phyloP scores from a whole-genome alignment of 2,113 vertebrate genomes.

The Silurus asotus region DNA sequence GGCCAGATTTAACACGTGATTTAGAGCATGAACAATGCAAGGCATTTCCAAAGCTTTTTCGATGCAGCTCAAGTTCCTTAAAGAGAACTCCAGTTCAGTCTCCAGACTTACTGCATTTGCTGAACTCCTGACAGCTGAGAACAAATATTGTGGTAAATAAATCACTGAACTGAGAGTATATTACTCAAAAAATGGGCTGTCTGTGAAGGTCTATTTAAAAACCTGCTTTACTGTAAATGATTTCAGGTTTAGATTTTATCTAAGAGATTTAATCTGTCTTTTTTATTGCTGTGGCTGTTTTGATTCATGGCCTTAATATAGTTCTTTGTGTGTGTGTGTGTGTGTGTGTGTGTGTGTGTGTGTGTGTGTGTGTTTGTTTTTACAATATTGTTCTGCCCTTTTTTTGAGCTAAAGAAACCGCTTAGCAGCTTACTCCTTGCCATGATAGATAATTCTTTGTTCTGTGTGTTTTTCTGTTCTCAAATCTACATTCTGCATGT shows the following conservation, averaged over 20 bases:
- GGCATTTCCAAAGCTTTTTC: too few relatives aligned
- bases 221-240: slow-evolving; percentile 7
- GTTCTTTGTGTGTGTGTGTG: not conserved
- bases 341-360: not conserved
- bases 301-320: slow-evolving; percentile 19
- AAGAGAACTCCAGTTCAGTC: not conserved
- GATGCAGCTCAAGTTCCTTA: too few relatives aligned
- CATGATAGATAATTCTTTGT: not conserved
- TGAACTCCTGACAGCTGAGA: slow-evolving; percentile 15
- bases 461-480: not conserved
- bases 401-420: not conserved
- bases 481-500: not conserved
- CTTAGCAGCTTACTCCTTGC: not conserved
- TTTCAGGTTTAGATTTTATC: slow-evolving; percentile 14
- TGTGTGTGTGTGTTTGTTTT: not conserved
- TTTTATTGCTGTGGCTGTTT: slow-evolving; percentile 23
- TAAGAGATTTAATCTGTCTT: slow-evolving; percentile 16
- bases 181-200: slow-evolving; percentile 1
- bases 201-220: slow-evolving; percentile 15
- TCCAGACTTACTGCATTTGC: not conserved
- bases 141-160: slow-evolving; percentile 6
- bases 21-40: too few relatives aligned
- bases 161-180: slow-evolving; percentile 8
- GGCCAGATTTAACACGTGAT: too few relatives aligned
- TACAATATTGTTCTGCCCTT: not conserved